Conservation (phyloP, 2,113 vertebrate genomes). For the Alethe diademata region DNA sequence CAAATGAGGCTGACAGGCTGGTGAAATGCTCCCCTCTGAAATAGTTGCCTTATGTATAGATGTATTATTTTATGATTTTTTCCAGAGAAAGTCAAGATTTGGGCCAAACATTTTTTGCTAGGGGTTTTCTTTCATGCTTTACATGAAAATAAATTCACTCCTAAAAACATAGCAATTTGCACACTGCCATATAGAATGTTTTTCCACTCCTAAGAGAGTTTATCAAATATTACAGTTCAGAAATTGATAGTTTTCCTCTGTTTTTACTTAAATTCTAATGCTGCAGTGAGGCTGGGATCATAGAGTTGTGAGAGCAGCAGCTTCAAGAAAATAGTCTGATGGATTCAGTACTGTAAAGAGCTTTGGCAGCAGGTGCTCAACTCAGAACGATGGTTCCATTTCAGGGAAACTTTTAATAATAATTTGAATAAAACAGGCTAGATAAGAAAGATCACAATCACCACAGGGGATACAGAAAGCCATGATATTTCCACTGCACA, state of each 20-base stretch:
- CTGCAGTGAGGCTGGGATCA: not conserved
- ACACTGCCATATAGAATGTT: not conserved
- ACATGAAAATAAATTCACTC: not conserved
- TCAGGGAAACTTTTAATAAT: not conserved
- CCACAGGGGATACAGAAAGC: not conserved
- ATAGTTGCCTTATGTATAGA: not conserved
- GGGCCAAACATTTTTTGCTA: not conserved
- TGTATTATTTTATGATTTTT: not conserved
- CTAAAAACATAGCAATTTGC: not conserved
- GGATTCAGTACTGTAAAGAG: not conserved
- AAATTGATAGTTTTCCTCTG: not conserved
- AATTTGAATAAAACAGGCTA: not conserved
- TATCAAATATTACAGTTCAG: not conserved
- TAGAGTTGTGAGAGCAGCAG: not conserved
- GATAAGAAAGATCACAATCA: not conserved
- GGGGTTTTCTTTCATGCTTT: not conserved
- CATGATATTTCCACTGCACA: not conserved
- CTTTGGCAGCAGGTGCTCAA: not conserved
- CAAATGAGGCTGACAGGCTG: not conserved
- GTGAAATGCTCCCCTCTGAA: not conserved
- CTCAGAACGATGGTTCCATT: not conserved
- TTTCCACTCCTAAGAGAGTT: not conserved
- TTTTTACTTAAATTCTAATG: not conserved
- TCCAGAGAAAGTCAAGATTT: not conserved
- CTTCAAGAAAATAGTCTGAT: not conserved